phyloP scores from a whole-genome alignment of 1,140 invertebrate species.

The Zeugodacus cucurbitae region DNA sequence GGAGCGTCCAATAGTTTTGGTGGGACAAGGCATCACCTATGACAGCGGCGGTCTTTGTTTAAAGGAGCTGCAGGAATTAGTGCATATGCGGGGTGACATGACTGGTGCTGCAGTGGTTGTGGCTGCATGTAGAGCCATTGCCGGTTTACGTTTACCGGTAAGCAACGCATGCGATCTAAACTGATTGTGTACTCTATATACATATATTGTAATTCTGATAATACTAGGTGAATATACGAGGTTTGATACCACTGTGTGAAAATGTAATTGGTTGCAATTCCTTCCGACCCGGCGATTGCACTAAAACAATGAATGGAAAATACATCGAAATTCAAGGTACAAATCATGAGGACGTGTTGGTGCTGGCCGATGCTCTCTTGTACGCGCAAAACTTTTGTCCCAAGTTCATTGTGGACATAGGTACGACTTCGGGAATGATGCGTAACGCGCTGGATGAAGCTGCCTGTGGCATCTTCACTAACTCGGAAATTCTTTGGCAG shows the following conservation, averaged over 20 bases:
- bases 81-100: conserved; percentile 93
- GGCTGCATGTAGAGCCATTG: conserved; percentile 78
- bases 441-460: conserved; percentile 76
- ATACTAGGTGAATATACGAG: conserved; percentile 75
- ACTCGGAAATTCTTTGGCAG: conserved; percentile 73
- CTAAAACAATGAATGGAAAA: conserved; percentile 87
- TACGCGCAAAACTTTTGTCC: conserved; percentile 79
- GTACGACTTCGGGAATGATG: conserved; percentile 88
- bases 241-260: conserved; percentile 84
- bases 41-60: conserved; percentile 84
- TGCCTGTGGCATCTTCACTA: conserved; percentile 84
- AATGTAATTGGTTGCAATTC: conserved; percentile 87
- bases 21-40: conserved; percentile 92
- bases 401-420: conserved; percentile 79
- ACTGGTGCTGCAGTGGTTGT: conserved; percentile 87
- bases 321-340: conserved; percentile 91
- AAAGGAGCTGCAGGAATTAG: conserved; percentile 52
- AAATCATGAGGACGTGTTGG: conserved; percentile 89
- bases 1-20: conserved; percentile 70
- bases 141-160: conserved; percentile 75
- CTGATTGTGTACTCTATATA: background rate
- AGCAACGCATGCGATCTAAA: background rate
- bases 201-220: background rate
- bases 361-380: conserved; percentile 88
- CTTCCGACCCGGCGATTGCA: conserved; percentile 88